These are phyloP conservation scores for Nesidiocoris tenuis DNA, from an alignment of 2,888 invertebrate genomes.

Conservation along the genomic window DNA sequence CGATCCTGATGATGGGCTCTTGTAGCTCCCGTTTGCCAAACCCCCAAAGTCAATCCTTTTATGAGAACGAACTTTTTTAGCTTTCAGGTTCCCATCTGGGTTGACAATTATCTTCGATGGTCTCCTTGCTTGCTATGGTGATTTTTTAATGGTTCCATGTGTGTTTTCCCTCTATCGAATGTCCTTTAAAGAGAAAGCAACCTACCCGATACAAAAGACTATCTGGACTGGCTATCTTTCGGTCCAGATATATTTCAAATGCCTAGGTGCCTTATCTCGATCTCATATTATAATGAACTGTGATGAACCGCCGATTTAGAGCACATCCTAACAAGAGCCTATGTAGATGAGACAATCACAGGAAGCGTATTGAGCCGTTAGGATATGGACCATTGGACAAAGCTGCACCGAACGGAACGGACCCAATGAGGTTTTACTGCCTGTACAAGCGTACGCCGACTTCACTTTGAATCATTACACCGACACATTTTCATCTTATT, in stretches of 20 bases:
- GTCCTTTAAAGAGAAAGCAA: too few species aligned
- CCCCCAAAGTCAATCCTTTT: too few species aligned
- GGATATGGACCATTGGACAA: conserved; percentile 36
- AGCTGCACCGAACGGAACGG: conserved; percentile 8
- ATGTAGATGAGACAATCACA: conserved; percentile 38
- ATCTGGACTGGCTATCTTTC: conserved; percentile 12
- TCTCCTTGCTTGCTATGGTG: too few species aligned
- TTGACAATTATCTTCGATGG: too few species aligned
- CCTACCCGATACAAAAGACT: too few species aligned
- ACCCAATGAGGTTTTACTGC: conserved; percentile 21
- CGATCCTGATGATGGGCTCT: too few species aligned
- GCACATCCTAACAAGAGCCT: not conserved
- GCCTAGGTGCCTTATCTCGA: conserved; percentile 23
- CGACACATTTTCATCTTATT: conserved; percentile 5
- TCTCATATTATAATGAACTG: conserved; percentile 24
- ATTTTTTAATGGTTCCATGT: too few species aligned
- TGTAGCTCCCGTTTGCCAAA: too few species aligned
- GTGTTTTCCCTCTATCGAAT: too few species aligned
- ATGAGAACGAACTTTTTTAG: too few species aligned
- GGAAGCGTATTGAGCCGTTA: conserved; percentile 28
- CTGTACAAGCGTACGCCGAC: not conserved
- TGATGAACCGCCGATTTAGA: conserved; percentile 14
- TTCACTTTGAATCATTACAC: conserved; percentile 5
- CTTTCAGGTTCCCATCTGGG: too few species aligned
- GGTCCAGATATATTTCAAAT: conserved; percentile 5